Evolutionary conservation across 2,113 vertebrate genomes (phyloP), one percentile per base, ranked within the genome.

Genomic region (Smithornis capensis): DNA sequence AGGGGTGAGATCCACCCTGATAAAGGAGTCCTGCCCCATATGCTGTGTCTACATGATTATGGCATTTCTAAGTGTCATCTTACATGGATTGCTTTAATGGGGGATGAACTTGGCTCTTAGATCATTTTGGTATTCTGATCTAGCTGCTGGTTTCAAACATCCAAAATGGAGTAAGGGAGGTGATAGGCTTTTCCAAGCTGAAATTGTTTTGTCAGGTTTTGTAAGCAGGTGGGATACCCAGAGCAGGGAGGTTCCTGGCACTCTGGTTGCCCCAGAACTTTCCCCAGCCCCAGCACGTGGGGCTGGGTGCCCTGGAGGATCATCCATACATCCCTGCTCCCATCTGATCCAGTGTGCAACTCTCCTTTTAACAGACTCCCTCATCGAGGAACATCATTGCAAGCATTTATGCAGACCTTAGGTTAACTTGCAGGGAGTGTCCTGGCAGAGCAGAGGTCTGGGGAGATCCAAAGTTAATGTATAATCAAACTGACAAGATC

Each of bases 401-500:
- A 28, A 24, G 52, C 9, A 3, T 59, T 76, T 71, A 60, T 40
- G 6, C 57, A 70, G 90, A 37, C n/a, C 85, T 89, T 14, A 44
- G 77, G 93, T 88, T 77, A 74, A 78, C 53, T 69, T 22, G 49
- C 47, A 8, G 45, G 92, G 83, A 78, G 71, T 38, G 88, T 88
- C 90, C 94, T 93, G 92, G 90, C 85, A 90, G 90, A 76, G 84
- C 84, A 94, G 63, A 92, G 90, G 79, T 89, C 87, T 85, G 82
- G 70, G 55, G 89, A 87, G 87, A 87, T 60, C 78, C 81, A 87
- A 85, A 94, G 81, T 80, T 82, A 75, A 92, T 17, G 12, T 67
- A 12, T 71, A 95, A 95, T 95, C 94, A 96, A 91, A 82, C 57
- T 21, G 37, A 92, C 83, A 88, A 86, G 92, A 95, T 89, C 92